A percentile compares a stretch with the other conserved stretches of the same genome.
These are phyloP conservation scores for Onychomys torridus DNA, from an alignment of 2,797 vertebrate species.

Conservation along the genomic window DNA sequence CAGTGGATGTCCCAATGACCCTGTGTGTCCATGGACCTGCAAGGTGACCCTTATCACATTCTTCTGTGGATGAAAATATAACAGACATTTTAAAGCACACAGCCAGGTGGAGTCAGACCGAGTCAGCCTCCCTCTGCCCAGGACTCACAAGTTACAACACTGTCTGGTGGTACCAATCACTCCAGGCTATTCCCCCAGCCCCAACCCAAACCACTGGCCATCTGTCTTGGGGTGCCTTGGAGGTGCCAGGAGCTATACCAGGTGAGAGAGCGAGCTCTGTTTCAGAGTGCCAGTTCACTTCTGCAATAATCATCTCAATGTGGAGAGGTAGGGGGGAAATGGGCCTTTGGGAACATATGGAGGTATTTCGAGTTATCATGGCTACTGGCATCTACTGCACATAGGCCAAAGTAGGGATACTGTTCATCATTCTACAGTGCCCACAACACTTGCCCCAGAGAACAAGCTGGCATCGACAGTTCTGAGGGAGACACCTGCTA, in stretches of 20 bases:
- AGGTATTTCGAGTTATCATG: not conserved
- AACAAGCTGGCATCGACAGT: too few relatives aligned
- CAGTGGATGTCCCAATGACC: too few relatives aligned
- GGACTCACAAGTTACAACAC: not conserved
- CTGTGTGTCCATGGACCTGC: not conserved
- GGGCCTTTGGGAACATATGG: not conserved
- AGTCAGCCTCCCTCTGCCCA: rapidly evolving
- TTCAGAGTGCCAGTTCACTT: rapidly evolving
- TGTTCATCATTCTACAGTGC: rapidly evolving
- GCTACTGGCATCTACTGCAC: rapidly evolving
- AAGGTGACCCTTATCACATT: rapidly evolving
- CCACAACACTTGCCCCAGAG: rapidly evolving
- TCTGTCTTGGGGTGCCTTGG: not conserved
- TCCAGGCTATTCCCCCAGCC: not conserved
- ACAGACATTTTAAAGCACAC: not conserved
- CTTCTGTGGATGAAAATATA: not conserved
- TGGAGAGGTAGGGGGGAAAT: too few relatives aligned
- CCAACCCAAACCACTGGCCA: not conserved
- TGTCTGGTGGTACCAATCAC: rapidly evolving
- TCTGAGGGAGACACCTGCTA: rapidly evolving
- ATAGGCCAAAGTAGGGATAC: not conserved
- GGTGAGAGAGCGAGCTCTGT: not conserved
- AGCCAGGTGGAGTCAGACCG: rapidly evolving
- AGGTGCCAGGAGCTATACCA: rapidly evolving
- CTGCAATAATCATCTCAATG: rapidly evolving